Evolutionary conservation across 1,140 invertebrate genomes (phyloP), one percentile per base, ranked within the genome.

Genomic region (Hyles euphorbiae): DNA sequence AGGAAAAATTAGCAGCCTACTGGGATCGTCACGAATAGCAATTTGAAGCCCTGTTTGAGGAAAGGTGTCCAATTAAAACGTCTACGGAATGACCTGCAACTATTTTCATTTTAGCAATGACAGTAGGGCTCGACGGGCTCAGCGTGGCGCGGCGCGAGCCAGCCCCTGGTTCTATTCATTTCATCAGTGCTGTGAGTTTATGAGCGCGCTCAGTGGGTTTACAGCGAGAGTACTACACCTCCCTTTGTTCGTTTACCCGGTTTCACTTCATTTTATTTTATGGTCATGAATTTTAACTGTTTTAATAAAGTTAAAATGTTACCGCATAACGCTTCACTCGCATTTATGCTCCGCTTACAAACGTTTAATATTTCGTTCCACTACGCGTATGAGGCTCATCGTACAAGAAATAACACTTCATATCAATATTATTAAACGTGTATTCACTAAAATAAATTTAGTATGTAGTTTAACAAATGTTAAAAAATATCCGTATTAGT

Each of bases 221-320:
- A 78, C 70, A 71, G 53, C 63, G 66, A 79, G 76, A 69, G 71
- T 65, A 65, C 76, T 79, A 73, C 64, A 72, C 73, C 61, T 72
- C 63, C 68, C 74, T 66, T 82, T 81, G 72, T 79, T 64, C 61
- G 56, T 62, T 67, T 65, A 67, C 56, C 61, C 63, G 55, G 60
- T 56, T 67, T 61, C 60, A 63, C 56, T 63, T 60, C 53, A 36
- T 12, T 47, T 51, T 65, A 61, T 70, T 70, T 70, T 68, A 68
- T 72, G 61, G 56, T 65, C 65, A 69, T 68, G 59, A 74, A 73
- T 66, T 78, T 75, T 66, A 68, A 74, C 58, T 61, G 53, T 68
- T 60, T 45, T 54, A 54, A 54, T 45, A 54, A 54, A 34, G 8
- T 52, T 52, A 52, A 50, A 52, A 52, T 34, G 50, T 50, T 34